Evolutionary conservation across 2,113 vertebrate genomes (phyloP), one percentile per base, ranked within the genome.

Genomic region (Pseudopipra pipra): DNA sequence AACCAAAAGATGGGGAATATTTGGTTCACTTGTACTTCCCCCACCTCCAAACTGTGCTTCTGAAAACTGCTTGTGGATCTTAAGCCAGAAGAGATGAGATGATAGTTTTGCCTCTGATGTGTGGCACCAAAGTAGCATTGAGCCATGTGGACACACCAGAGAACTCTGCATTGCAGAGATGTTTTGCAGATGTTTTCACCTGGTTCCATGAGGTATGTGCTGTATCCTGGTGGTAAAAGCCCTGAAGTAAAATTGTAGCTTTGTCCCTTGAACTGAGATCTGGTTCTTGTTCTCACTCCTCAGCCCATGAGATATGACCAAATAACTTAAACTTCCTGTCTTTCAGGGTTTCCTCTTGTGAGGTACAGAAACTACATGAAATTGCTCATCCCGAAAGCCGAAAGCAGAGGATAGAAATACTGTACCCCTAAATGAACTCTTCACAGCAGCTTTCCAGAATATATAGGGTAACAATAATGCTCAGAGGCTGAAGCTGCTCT

Each of bases 401-500:
- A 37, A 79, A 37, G 39, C 7, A 8, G 33, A 54, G 15, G 13
- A 17, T 30, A 28, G 18, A 80, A 67, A 15, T 20, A 9, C 3
- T 37, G 14, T 33, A n/a, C 11, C 24, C 18, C 22, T 47, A 35
- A 56, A 27, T 2, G 37, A 65, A 33, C 8, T 25, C 21, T 31
- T 22, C 31, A 28, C 9, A 54, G 30, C 24, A 52, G 16, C 8
- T 78, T 87, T 62, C 31, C 28, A 59, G 35, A 62, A 83, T 13
- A 37, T 2, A 0, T 19, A 8, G 7, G 14, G 14, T 8, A 16
- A 33, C 17, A 19, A 13, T 28, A 46, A 24, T 14, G 5, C 2
- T 11, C 4, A 0, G 0, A 20, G 21, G 6, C 6, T 85, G 52
- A 13, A 93, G 14, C 19, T 25, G 3, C 70, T 81, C 19, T 80